Evolutionary conservation across 1,140 invertebrate species (phyloP).

Genomic region (Neelides sp.): DNA sequence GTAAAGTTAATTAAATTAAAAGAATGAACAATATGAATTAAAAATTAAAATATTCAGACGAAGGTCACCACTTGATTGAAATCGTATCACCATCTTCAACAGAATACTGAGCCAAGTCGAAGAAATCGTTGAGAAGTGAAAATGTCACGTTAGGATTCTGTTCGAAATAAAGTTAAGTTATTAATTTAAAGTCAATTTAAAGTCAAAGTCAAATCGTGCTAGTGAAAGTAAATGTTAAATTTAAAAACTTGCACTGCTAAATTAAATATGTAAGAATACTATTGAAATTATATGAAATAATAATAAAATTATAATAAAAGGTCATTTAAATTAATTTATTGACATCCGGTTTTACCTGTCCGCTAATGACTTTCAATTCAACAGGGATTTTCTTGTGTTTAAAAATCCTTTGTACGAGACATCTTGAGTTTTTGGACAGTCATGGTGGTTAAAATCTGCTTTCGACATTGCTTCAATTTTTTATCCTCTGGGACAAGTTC

Average conservation of each 20-base stretch:
- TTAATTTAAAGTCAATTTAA: constrained; percentile 6
- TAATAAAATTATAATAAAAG: constrained; percentile 5
- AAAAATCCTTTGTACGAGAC: constrained; percentile 55
- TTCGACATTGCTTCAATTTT: constrained; percentile 38
- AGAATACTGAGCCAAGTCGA: constrained; percentile 68
- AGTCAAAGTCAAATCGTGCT: constrained; percentile 2
- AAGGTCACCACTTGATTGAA: constrained; percentile 48
- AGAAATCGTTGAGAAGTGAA: constrained; percentile 61
- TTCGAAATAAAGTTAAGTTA: constrained; percentile 35
- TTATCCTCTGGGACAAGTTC: constrained; percentile 5
- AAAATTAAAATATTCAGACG: too few species aligned
- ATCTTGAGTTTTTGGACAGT: constrained; percentile 66
- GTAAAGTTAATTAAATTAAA: too few species aligned
- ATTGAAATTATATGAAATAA: constrained; percentile 12
- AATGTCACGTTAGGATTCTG: constrained; percentile 55
- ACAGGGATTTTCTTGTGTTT: constrained; percentile 41
- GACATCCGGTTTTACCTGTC: constrained; percentile 38
- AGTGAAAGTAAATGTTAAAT: not conserved
- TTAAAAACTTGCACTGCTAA: not conserved
- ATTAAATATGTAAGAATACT: too few species aligned
- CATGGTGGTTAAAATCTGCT: constrained; percentile 63
- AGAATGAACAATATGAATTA: too few species aligned
- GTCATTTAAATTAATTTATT: constrained; percentile 14
- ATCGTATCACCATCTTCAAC: constrained; percentile 70
- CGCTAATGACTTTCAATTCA: constrained; percentile 41